A percentile compares a stretch with the other conserved stretches of the same genome.
Conservation (phyloP, 2,113 vertebrate genomes). For the Eidolon helvum region DNA sequence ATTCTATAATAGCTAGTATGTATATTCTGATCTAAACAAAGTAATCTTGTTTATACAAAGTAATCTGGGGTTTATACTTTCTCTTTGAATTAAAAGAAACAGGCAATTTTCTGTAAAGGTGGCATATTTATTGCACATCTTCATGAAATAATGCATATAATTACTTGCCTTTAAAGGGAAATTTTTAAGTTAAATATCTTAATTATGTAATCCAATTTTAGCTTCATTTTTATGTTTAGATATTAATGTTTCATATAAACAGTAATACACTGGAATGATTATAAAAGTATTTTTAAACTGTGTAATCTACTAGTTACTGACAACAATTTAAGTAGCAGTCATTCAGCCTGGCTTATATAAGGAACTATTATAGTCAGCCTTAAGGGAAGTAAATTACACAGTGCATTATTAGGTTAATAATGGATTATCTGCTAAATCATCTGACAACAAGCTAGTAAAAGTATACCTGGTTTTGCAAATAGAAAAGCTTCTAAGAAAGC, state of each 20-base stretch:
- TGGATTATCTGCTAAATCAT: conserved; percentile 66
- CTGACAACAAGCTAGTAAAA: conserved; percentile 53
- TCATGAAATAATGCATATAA: neutral
- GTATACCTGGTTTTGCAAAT: conserved; percentile 29
- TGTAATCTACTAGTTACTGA: neutral
- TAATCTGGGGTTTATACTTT: neutral
- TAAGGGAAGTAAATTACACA: conserved; percentile 65
- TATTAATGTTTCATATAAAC: neutral
- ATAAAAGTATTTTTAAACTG: neutral
- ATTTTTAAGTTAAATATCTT: neutral
- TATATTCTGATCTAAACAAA: neutral
- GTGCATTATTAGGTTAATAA: conserved; percentile 68
- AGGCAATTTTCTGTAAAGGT: neutral
- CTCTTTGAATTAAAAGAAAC: neutral
- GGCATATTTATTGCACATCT: neutral
- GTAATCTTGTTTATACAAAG: neutral
- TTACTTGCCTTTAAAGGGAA: neutral
- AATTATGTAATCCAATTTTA: neutral
- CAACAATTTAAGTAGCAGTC: conserved; percentile 53
- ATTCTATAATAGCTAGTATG: neutral
- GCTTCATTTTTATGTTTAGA: neutral
- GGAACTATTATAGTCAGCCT: conserved; percentile 40
- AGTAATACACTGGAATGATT: neutral
- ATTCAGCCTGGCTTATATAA: conserved; percentile 50
- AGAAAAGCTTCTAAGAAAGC: conserved; percentile 63